These are phyloP conservation scores for Myrmecobius fasciatus DNA, from an alignment of 2,113 vertebrate genomes.

Conservation along the genomic window DNA sequence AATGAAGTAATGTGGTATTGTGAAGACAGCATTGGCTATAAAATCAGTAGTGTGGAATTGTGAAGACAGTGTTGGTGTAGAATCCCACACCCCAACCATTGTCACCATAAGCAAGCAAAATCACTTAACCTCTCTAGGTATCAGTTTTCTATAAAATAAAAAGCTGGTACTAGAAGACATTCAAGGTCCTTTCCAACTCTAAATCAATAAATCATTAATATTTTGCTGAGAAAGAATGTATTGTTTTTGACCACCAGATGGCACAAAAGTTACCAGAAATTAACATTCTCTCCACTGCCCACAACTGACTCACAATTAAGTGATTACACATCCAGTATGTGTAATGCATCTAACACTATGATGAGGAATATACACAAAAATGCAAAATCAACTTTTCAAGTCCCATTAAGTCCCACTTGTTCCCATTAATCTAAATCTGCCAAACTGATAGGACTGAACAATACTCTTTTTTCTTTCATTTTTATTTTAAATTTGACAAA, in stretches of 20 bases:
- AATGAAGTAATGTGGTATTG: not conserved
- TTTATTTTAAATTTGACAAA: conserved; percentile 1
- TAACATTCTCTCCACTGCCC: not conserved
- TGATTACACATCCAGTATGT: not conserved
- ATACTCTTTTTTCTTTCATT: not conserved
- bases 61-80: not conserved
- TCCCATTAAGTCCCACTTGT: too few species aligned
- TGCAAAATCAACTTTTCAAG: not conserved
- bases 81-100: not conserved
- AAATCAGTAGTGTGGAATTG: not conserved
- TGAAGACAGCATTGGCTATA: not conserved
- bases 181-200: not conserved
- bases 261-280: not conserved
- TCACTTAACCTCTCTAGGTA: not conserved
- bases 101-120: not conserved
- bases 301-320: not conserved
- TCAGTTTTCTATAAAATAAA: not conserved
- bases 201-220: not conserved
- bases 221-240: not conserved
- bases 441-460: not conserved
- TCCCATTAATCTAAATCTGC: not conserved
- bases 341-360: not conserved
- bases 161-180: not conserved
- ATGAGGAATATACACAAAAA: not conserved
- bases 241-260: not conserved